Conservation (phyloP, 2,888 invertebrate species). For the Dilophus febrilis region DNA sequence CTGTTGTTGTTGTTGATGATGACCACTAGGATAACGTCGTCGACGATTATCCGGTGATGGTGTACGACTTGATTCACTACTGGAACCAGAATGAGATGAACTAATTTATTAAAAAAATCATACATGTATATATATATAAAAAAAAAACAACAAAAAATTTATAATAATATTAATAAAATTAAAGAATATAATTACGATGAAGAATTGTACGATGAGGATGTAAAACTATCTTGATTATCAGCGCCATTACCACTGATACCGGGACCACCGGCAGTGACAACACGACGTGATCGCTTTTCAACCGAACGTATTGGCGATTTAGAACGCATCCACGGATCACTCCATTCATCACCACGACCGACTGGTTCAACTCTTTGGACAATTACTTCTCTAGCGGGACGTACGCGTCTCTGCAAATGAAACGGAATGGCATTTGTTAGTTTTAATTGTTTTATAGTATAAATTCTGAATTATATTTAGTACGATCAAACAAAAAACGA, state of each 20-base stretch:
- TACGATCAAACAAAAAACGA: no score
- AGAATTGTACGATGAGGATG: constrained; percentile 17
- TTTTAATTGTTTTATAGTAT: no score
- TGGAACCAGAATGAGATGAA: constrained; percentile 47
- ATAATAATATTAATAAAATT: neutral
- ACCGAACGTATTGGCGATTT: constrained; percentile 42
- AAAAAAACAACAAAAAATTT: neutral
- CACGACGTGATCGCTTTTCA: constrained; percentile 23
- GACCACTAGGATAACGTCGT: constrained; percentile 21
- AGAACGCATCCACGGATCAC: constrained; percentile 83
- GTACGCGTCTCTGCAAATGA: constrained; percentile 30
- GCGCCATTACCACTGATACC: constrained; percentile 13
- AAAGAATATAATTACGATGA: constrained; percentile 11
- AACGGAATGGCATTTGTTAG: neutral
- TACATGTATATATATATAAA: neutral
- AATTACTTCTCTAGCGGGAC: constrained; percentile 56
- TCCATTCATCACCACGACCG: constrained; percentile 73
- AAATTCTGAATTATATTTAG: no score
- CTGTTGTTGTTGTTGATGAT: no score
- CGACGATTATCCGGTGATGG: constrained; percentile 20
- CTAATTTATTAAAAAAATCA: constrained; percentile 27
- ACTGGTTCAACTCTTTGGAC: constrained; percentile 46
- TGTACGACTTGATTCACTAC: constrained; percentile 31
- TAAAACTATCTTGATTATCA: constrained; percentile 22
- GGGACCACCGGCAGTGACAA: no score